phyloP scores from a whole-genome alignment of 2,797 vertebrate genomes.

The Onychomys arenicola region DNA sequence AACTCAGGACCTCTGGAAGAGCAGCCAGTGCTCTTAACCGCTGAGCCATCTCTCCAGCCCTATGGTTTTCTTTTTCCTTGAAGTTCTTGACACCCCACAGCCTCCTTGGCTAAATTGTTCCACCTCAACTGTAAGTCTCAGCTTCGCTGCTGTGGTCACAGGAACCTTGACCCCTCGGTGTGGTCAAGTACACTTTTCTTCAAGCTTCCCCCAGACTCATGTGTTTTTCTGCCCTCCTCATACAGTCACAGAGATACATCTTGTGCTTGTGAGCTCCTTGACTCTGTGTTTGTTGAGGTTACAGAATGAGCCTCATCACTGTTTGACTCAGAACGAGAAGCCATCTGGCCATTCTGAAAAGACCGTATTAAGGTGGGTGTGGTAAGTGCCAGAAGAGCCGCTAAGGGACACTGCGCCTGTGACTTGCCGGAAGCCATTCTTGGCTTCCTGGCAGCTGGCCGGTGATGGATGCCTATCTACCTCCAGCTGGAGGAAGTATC shows the following conservation, averaged over 20 bases:
- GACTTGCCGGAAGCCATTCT: not conserved
- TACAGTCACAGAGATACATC: not conserved
- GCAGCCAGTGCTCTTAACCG: not conserved
- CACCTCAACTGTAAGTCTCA: not conserved
- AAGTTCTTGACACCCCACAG: not conserved
- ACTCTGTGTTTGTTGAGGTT: not conserved
- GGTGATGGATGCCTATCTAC: not conserved
- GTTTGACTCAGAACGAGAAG: conserved; percentile 26
- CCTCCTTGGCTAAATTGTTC: not conserved
- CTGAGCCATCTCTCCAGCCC: not conserved
- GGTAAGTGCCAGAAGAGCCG: not conserved
- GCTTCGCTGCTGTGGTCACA: not conserved
- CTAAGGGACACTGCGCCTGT: not conserved
- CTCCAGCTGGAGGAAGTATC: not conserved
- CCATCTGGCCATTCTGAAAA: not conserved
- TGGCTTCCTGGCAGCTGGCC: not conserved
- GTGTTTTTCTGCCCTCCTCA: not conserved
- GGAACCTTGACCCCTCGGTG: not conserved
- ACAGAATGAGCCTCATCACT: not conserved
- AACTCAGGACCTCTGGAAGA: not conserved
- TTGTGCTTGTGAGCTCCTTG: not conserved
- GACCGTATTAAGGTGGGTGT: not conserved
- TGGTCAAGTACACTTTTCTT: not conserved
- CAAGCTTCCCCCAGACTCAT: not conserved
- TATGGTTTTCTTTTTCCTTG: not conserved